These are phyloP conservation scores for Ecliptopera silaceata DNA, from an alignment of 2,888 invertebrate species.

Conservation along the genomic window DNA sequence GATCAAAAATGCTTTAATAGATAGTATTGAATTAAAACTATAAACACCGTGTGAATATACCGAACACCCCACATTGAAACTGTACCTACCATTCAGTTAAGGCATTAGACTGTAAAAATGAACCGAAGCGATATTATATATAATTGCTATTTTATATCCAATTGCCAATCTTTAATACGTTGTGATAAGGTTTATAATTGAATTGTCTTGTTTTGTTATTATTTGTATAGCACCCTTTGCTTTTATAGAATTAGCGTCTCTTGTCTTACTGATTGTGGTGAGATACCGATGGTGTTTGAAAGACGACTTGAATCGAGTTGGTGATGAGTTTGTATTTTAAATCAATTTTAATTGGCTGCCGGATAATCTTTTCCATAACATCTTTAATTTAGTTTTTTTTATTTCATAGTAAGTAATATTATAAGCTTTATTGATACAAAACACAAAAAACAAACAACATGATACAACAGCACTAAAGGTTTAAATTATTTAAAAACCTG, in stretches of 20 bases:
- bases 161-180: slow-evolving; percentile 33
- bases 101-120: slow-evolving; percentile 77
- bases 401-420: no score
- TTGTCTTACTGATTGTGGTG: slow-evolving; percentile 71
- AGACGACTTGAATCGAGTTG: slow-evolving; percentile 62
- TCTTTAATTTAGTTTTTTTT: no score
- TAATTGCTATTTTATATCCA: slow-evolving; percentile 44
- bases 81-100: slow-evolving; percentile 62
- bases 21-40: neutral
- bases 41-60: slow-evolving; percentile 31
- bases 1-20: neutral
- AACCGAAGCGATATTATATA: slow-evolving; percentile 71
- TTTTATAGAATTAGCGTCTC: slow-evolving; percentile 66
- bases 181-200: slow-evolving; percentile 41
- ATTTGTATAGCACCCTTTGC: slow-evolving; percentile 73
- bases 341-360: neutral
- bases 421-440: no score
- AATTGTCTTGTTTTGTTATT: slow-evolving; percentile 41
- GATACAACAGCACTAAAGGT: no score
- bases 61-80: slow-evolving; percentile 50
- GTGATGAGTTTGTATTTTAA: slow-evolving; percentile 34
- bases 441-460: no score
- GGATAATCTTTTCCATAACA: no score
- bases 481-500: no score
- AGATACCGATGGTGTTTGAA: slow-evolving; percentile 67